A percentile compares a stretch with the other conserved stretches of the same genome.
phyloP scores from a whole-genome alignment of 2,888 invertebrate genomes.

The Pachymerium ferrugineum region DNA sequence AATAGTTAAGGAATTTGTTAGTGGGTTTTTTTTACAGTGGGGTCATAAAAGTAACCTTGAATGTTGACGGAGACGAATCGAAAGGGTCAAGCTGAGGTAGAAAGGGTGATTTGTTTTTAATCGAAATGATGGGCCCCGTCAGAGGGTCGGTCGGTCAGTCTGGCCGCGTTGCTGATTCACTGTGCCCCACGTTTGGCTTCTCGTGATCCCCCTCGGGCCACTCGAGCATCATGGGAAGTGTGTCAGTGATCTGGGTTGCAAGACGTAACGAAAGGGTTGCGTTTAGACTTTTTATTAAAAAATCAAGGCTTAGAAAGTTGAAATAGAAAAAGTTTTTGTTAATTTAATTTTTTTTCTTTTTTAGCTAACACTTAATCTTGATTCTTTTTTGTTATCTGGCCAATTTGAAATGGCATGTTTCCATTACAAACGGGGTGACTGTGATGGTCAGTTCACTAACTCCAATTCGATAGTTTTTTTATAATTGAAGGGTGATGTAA shows the following conservation, averaged over 20 bases:
- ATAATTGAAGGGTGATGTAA: slow-evolving; percentile 10
- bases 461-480: neutral
- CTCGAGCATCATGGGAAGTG: slow-evolving; percentile 22
- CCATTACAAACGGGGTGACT: too few species aligned
- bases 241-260: slow-evolving; percentile 25
- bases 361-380: too few species aligned
- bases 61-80: neutral
- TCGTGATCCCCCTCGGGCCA: slow-evolving; percentile 24
- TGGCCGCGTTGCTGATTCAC: slow-evolving; percentile 23
- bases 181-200: slow-evolving; percentile 12
- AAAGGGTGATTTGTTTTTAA: slow-evolving; percentile 5
- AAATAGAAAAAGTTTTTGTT: too few species aligned
- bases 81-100: neutral
- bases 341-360: too few species aligned
- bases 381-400: too few species aligned
- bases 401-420: too few species aligned
- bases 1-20: neutral
- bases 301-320: too few species aligned
- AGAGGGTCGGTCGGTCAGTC: slow-evolving; percentile 20
- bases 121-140: slow-evolving; percentile 10
- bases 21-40: neutral
- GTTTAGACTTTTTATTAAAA: too few species aligned
- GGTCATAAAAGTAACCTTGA: neutral
- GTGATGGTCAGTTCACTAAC: neutral
- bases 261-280: slow-evolving; percentile 11